A percentile compares a stretch with the other conserved stretches of the same genome.
phyloP scores from a whole-genome alignment of 2,797 vertebrate species.

The Merluccius polli region DNA sequence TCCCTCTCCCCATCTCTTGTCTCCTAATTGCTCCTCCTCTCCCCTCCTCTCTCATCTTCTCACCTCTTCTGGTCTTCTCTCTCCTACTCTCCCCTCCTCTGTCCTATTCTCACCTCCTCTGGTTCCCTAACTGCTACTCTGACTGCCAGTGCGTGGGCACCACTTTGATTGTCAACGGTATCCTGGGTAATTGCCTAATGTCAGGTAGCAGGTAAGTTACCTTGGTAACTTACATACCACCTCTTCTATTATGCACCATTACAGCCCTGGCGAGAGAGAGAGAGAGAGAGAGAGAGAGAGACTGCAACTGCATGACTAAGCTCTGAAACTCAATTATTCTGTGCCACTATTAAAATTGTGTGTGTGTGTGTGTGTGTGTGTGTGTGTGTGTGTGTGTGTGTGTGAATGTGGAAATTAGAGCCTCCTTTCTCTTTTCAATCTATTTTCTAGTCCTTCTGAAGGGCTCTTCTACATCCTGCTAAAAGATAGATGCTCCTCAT shows the following conservation, averaged over 20 bases:
- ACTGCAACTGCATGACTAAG: not conserved
- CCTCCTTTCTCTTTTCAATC: not conserved
- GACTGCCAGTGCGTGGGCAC: conserved; percentile 33
- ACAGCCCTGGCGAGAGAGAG: not conserved
- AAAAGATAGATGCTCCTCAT: not conserved
- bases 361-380: not conserved
- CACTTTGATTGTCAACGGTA: conserved; percentile 31
- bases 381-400: not conserved
- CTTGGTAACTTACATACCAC: conserved; percentile 6
- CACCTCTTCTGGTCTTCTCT: too few relatives aligned
- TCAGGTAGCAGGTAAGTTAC: conserved; percentile 44
- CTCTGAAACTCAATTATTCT: not conserved
- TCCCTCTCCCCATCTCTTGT: not conserved
- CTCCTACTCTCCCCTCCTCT: not conserved
- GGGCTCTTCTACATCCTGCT: not conserved
- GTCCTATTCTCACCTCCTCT: not conserved
- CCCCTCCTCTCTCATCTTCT: too few relatives aligned
- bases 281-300: not conserved
- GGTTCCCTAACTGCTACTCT: conserved; percentile 7
- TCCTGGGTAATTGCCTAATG: conserved; percentile 52
- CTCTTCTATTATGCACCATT: not conserved
- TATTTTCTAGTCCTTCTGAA: not conserved
- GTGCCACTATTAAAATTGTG: not conserved
- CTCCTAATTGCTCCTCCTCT: not conserved
- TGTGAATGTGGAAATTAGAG: not conserved